These are phyloP conservation scores for Dynastes maya DNA, from an alignment of 2,888 invertebrate genomes.

Conservation along the genomic window DNA sequence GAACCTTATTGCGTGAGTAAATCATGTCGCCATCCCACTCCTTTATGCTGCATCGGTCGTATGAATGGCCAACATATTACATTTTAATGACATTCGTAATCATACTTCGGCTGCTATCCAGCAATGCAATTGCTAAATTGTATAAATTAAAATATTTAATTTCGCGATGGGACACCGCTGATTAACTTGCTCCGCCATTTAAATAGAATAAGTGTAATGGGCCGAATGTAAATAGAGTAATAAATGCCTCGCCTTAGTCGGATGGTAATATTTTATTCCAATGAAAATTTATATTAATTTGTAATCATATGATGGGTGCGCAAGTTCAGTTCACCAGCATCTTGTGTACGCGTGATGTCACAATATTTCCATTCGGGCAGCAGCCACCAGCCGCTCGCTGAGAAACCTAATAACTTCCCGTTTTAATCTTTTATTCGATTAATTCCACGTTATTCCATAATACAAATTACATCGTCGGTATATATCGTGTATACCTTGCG, in stretches of 20 bases:
- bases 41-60: background rate
- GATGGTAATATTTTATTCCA: slow-evolving; percentile 41
- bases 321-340: slow-evolving; percentile 33
- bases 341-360: slow-evolving; percentile 46
- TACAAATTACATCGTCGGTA: slow-evolving; percentile 39
- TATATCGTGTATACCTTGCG: slow-evolving; percentile 6
- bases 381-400: slow-evolving; percentile 43
- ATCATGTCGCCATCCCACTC: background rate
- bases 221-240: slow-evolving; percentile 43
- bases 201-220: slow-evolving; percentile 30
- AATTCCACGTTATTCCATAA: slow-evolving; percentile 49
- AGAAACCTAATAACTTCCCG: slow-evolving; percentile 52
- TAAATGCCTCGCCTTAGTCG: slow-evolving; percentile 40
- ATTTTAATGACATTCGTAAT: slow-evolving; percentile 14
- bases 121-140: slow-evolving; percentile 35
- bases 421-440: slow-evolving; percentile 51
- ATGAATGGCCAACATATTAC: slow-evolving; percentile 6
- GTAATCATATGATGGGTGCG: slow-evolving; percentile 22
- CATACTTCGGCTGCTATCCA: slow-evolving; percentile 8
- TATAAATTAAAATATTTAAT: slow-evolving; percentile 41
- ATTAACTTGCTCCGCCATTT: slow-evolving; percentile 37
- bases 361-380: slow-evolving; percentile 49
- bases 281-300: slow-evolving; percentile 41
- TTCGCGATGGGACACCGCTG: slow-evolving; percentile 25
- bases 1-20: background rate